Conservation (phyloP, 2,888 invertebrate genomes). For the Spatulosminthurus flaviceps region DNA sequence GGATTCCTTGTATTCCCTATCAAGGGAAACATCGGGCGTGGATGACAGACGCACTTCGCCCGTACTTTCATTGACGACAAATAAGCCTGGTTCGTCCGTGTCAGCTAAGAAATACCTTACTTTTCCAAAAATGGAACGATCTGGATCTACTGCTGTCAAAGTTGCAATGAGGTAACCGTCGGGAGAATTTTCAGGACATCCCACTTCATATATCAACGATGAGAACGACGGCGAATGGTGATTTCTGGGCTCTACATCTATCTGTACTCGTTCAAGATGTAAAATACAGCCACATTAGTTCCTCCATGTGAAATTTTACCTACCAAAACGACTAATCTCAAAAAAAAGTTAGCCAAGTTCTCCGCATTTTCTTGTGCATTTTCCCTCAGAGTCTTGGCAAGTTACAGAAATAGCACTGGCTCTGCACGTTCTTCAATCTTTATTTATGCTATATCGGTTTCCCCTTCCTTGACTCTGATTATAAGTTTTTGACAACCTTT, state of each 20-base stretch:
- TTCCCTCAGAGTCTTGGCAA: neutral
- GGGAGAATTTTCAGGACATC: conserved; percentile 81
- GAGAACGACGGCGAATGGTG: conserved; percentile 81
- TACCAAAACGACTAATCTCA: conserved; percentile 34
- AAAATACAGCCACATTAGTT: conserved; percentile 35
- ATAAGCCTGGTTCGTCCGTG: conserved; percentile 65
- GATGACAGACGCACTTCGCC: conserved; percentile 64
- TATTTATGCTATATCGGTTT: conserved; percentile 28
- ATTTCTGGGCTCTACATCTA: conserved; percentile 79
- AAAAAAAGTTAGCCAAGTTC: conserved; percentile 22
- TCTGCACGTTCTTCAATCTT: neutral
- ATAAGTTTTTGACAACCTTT: neutral
- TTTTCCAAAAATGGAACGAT: conserved; percentile 76
- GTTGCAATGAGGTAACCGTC: conserved; percentile 79
- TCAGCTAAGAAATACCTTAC: conserved; percentile 78
- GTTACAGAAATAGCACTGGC: conserved; percentile 3
- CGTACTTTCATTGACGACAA: conserved; percentile 67
- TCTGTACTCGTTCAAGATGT: conserved; percentile 47
- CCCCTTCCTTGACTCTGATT: neutral
- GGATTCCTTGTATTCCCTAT: conserved; percentile 60
- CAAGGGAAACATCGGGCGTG: conserved; percentile 59
- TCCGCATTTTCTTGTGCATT: neutral
- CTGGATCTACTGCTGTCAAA: conserved; percentile 82
- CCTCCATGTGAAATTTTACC: conserved; percentile 30
- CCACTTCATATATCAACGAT: conserved; percentile 80